These are phyloP conservation scores for Catharus bicknelli DNA, from an alignment of 2,113 vertebrate genomes.

Conservation along the genomic window DNA sequence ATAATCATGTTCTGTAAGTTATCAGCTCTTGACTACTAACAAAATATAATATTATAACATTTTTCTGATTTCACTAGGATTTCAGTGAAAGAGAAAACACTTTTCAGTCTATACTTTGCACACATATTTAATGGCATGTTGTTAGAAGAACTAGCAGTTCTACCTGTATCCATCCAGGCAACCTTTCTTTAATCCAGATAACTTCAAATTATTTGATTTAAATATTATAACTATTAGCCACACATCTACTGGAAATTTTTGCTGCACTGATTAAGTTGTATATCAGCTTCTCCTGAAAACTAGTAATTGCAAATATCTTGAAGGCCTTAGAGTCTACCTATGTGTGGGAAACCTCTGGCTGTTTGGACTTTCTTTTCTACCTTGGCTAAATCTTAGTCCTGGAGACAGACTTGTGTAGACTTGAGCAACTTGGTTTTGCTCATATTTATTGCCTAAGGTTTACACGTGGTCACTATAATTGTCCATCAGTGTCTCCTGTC, in stretches of 20 bases:
- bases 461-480: accelerated
- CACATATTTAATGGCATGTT: neutral
- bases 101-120: neutral
- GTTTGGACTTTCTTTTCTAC: neutral
- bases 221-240: neutral
- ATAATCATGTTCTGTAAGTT: neutral
- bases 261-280: neutral
- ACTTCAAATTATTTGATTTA: neutral
- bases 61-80: neutral
- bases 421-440: neutral
- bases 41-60: neutral
- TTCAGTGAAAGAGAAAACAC: neutral
- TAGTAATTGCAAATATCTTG: neutral
- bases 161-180: neutral
- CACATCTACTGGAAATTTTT: neutral
- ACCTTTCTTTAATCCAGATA: neutral
- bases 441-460: neutral
- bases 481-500: neutral
- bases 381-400: neutral
- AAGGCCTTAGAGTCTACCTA: neutral
- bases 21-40: neutral
- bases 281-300: neutral
- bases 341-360: neutral
- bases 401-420: neutral
- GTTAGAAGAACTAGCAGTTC: neutral